Evolutionary conservation across 2,888 invertebrate genomes (phyloP), one percentile per base, ranked within the genome.

Genomic region (Apoda limacodes): DNA sequence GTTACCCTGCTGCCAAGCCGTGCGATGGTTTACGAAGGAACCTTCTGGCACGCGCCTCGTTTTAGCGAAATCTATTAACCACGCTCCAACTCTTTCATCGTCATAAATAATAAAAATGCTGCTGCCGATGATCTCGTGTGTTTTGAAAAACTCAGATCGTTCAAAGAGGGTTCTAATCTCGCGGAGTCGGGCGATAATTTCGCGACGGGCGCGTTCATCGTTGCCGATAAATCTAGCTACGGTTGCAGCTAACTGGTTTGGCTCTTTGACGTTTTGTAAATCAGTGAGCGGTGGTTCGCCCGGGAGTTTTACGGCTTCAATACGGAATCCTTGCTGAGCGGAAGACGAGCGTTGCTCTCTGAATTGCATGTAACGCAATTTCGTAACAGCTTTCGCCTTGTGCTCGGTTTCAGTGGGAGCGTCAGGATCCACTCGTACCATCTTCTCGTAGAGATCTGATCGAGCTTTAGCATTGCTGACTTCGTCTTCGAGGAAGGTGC

Each of bases 31-130:
- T 9, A 98, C 84, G 28, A 69, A 76, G 13, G 83, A 50, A 6
- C 87, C 88, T 12, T 86, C 83, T 0, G 92, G 89, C 25, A 96
- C 76, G 30, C 83, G 82, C 30, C 90, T 84, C 0, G 95, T 95
- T 63, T 98, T 98, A 26, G 96, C 97, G 61, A 98, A 98, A 64
- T 98, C 98, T 40, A 98, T 98, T 46, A 98, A 82, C 98, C 98
- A 98, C 5, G 90, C 94, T 13, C 95, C 95, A 19, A 92, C 91
- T 51, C 89, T 89, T 37, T 87, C 85, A 35, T 90, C 86, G 60
- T 98, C 98, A 62, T 95, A 95, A 39, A 98, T 91, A 51, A 98
- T 89, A 52, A 98, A 90, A 45, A 98, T 86, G 66, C 95, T 95
- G 69, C 95, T 95, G 19, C 95, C 94, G 52, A 95, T 89, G 35